A percentile compares a stretch with the other conserved stretches of the same genome.
Evolutionary conservation across 2,797 vertebrate species (phyloP).

Genomic region (Hapalemur alaotrensis): DNA sequence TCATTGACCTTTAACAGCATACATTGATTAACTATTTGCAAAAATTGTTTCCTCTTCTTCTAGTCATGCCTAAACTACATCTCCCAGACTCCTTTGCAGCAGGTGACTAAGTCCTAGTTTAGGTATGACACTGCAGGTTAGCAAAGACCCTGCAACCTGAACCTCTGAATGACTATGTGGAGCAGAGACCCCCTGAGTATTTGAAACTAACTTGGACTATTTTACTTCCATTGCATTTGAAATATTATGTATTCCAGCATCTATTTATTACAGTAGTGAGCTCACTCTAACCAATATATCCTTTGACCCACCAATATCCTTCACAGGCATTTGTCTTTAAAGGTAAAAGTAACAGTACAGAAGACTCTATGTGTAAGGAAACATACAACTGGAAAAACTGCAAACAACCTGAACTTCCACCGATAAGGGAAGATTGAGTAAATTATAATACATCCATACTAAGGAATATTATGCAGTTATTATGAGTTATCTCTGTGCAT

Average conservation of each 20-base stretch:
- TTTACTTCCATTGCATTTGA: not conserved
- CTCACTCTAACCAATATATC: not conserved
- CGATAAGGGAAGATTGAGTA: not conserved
- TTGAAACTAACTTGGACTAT: not conserved
- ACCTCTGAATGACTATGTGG: not conserved
- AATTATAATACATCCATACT: not conserved
- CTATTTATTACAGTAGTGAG: not conserved
- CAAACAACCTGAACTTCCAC: not conserved
- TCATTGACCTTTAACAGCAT: not conserved
- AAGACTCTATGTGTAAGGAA: not conserved
- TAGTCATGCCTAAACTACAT: not conserved
- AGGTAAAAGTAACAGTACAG: not conserved
- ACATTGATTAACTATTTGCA: not conserved
- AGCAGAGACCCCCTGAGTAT: not conserved
- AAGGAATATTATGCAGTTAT: not conserved
- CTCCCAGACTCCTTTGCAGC: not conserved
- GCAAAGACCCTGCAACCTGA: not conserved
- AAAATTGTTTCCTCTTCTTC: not conserved
- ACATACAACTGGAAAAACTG: not conserved
- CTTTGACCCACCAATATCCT: not conserved
- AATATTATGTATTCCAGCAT: not conserved
- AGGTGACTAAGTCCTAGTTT: not conserved
- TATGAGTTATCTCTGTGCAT: not conserved
- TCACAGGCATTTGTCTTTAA: not conserved
- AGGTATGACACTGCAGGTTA: not conserved